Base-by-base conservation (phyloP, 2,113 vertebrate genomes). In the Pachyramphus minor region DNA sequence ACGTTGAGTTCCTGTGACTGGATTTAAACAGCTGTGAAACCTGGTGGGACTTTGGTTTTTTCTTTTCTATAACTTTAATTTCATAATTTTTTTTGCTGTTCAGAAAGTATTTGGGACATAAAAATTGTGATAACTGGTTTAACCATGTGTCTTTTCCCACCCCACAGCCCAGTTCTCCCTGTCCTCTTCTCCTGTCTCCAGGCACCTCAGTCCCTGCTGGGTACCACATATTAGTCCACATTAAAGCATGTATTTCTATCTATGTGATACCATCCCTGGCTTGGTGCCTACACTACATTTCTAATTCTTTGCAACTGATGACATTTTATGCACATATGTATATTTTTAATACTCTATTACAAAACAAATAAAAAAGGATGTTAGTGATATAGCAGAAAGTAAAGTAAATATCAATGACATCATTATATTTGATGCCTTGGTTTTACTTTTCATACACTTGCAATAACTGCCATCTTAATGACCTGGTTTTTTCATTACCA, bases 401-500 rank as follows among this genome's bases (percentile, higher is more conserved):
- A 42, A 89, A 87, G 78, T n/a, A 69, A 91, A 39, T 74, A 90
- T 39, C 90, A 89, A 35, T 89, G 49, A 56, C 68, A 84, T 89
- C 81, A 31, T 91, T 94, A 50, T 33, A 45, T 80, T 86, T 94
- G 62, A 86, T 88, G 63, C 23, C 58, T 89, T 91, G 68, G 12
- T 64, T 86, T 90, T 64, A 60, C 37, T 90, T 88, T 75, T 78
- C 49, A 39, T 75, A 25, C 10, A 31, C 67, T 86, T 74, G 49
- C 42, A 94, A 78, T 68, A 92, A 78, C 75, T 84, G 52, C 72
- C 56, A 60, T 21, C 88, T 93, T 93, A 96, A 96, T 77, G 85
- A 80, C 47, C 50, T 76, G 53, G 47, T 90, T 50, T 93, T 93
- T 95, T 89, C 89, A 74, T 88, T 92, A 77, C 52, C 72, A 77